These are phyloP conservation scores for Odontamblyopus rebecca DNA, from an alignment of 2,797 vertebrate species.

Conservation along the genomic window DNA sequence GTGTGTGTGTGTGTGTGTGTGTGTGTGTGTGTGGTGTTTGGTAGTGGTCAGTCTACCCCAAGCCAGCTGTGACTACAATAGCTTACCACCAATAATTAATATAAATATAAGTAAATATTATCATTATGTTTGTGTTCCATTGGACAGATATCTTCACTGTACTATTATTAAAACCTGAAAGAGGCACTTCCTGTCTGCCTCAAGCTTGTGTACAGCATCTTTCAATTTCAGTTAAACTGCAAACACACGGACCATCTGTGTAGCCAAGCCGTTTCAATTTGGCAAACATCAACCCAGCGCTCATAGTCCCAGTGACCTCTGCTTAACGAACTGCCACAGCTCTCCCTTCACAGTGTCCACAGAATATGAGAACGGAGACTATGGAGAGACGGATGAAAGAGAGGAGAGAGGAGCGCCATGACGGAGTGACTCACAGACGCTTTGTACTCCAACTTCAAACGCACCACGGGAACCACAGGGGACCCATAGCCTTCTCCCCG, in stretches of 20 bases:
- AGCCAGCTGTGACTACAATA: no score
- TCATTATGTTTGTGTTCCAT: no score
- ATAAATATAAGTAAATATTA: no score
- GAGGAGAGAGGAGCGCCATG: slow-evolving; percentile 31
- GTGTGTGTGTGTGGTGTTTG: no score
- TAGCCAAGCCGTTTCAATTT: slow-evolving; percentile 27
- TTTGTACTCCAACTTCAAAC: slow-evolving; percentile 75
- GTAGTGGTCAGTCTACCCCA: no score
- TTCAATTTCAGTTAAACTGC: neutral
- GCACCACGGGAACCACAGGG: slow-evolving; percentile 48
- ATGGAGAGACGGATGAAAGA: slow-evolving; percentile 9
- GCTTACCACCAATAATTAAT: no score
- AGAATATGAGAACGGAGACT: neutral
- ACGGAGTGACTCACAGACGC: slow-evolving; percentile 43
- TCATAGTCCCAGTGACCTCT: slow-evolving; percentile 37
- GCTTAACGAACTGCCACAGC: slow-evolving; percentile 7
- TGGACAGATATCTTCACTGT: neutral
- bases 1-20: no score
- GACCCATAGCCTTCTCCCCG: slow-evolving; percentile 20
- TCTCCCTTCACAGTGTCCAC: slow-evolving; percentile 4
- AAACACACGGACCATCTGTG: slow-evolving; percentile 35
- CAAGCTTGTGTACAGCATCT: neutral
- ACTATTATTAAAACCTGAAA: neutral
- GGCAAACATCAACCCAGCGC: slow-evolving; percentile 44
- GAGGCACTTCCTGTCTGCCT: neutral